Percentiles rank a stretch among this genome's conserved stretches.
These are phyloP conservation scores for Nestor notabilis DNA, from an alignment of 2,113 vertebrate species.

Conservation along the genomic window DNA sequence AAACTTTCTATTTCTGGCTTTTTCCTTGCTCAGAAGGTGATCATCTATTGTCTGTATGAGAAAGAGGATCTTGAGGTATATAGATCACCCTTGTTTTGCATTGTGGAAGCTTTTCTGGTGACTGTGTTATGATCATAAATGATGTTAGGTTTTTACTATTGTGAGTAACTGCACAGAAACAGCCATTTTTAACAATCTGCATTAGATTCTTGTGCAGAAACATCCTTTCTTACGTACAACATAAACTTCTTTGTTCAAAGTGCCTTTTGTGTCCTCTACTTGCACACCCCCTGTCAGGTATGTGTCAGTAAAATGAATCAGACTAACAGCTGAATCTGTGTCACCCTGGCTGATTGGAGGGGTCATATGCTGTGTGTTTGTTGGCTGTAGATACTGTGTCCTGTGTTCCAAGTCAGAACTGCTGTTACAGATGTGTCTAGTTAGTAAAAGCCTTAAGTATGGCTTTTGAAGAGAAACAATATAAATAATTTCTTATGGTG, in stretches of 20 bases:
- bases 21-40: background rate
- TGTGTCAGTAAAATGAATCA: slow-evolving; percentile 2
- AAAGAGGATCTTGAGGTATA: background rate
- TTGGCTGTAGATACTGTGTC: background rate
- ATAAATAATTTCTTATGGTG: background rate
- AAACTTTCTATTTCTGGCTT: background rate
- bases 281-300: background rate
- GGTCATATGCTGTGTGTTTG: background rate
- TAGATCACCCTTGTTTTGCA: background rate
- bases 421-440: background rate
- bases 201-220: background rate
- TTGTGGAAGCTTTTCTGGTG: background rate
- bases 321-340: slow-evolving; percentile 16
- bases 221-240: background rate
- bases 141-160: background rate
- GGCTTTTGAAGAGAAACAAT: background rate
- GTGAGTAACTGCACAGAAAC: background rate
- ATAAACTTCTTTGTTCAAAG: background rate
- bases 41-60: background rate
- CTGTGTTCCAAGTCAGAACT: background rate
- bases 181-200: background rate
- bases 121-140: background rate
- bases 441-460: background rate
- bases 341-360: background rate
- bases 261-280: slow-evolving; percentile 7